Evolutionary conservation across 1,140 invertebrate genomes (phyloP), one percentile per base, ranked within the genome.

Genomic region (Orchesella cincta): DNA sequence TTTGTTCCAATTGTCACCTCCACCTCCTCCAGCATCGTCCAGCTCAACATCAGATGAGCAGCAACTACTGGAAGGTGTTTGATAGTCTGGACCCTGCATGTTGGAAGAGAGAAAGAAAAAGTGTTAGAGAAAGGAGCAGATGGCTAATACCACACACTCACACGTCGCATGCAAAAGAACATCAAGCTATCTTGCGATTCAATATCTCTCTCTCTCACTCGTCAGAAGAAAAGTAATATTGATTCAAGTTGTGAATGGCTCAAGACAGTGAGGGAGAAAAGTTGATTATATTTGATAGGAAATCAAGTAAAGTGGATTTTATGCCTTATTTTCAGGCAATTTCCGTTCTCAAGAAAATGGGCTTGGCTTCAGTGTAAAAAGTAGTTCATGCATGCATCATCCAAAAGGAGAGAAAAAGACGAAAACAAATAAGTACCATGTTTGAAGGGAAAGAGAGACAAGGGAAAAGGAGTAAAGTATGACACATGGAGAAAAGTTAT

Each of bases 251-350:
- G 54, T 3, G 23, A 57, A 57, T 8, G 54, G 31, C 62, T 12
- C 3, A 67, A 33, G 31, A 29, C 14, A 67, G 62, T 31, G 62
- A 67, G 31, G 23, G 31, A 67, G 62, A 67, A 67, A 67, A 67
- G 62, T 67, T 67, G 62, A 67, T 67, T 67, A 67, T 67, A 67
- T 67, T 67, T 67, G 26, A 67, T 67, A 67, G 62, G 62, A 67
- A 67, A 67, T 67, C 62, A 67, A 33, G 62, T 33, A 67, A 67
- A 67, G 62, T 67, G 31, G 62, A 67, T 67, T 67, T 67, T 33
- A 67, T 67, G 62, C 62, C 62, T 67, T 67, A 67, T 67, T 67
- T 67, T 67, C 31, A 31, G n/a, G 62, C 26, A 67, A 67, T 67
- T 67, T 67, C 62, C 62, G 62, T 33, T 67, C 28, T 67, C 5